A percentile compares a stretch with the other conserved stretches of the same genome.
These are phyloP conservation scores for Temnothorax unifasciatus DNA, from an alignment of 2,888 invertebrate genomes.

Conservation along the genomic window DNA sequence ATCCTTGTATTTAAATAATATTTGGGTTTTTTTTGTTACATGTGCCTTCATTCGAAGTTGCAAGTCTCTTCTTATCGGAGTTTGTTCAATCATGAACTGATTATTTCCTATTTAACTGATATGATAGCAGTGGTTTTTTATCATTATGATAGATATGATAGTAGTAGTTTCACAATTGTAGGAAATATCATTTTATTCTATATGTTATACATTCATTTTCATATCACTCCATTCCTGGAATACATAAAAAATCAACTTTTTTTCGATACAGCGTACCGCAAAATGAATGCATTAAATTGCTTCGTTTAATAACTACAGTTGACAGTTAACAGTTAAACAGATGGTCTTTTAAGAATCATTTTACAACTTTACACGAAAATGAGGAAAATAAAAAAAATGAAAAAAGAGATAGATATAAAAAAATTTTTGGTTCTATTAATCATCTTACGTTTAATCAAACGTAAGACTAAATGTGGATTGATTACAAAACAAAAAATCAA, in stretches of 20 bases:
- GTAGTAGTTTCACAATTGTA: background rate
- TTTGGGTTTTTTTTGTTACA: background rate
- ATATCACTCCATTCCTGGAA: background rate
- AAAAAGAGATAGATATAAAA: background rate
- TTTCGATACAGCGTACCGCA: background rate
- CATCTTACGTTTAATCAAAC: no score
- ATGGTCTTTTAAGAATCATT: background rate
- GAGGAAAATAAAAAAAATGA: background rate
- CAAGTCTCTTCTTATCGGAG: background rate
- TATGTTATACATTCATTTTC: background rate
- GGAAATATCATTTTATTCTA: slow-evolving; percentile 14
- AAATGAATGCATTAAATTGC: background rate
- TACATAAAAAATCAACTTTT: background rate
- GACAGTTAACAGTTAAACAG: background rate
- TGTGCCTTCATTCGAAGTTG: background rate
- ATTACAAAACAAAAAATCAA: background rate
- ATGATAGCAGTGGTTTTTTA: background rate
- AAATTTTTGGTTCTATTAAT: background rate
- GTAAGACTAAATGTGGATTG: background rate
- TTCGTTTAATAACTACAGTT: background rate
- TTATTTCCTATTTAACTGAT: background rate
- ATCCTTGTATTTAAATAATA: background rate
- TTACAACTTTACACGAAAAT: background rate
- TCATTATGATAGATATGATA: slow-evolving; percentile 9
- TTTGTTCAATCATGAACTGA: background rate